phyloP scores from a whole-genome alignment of 2,888 invertebrate species.

The Drosophila falleni region DNA sequence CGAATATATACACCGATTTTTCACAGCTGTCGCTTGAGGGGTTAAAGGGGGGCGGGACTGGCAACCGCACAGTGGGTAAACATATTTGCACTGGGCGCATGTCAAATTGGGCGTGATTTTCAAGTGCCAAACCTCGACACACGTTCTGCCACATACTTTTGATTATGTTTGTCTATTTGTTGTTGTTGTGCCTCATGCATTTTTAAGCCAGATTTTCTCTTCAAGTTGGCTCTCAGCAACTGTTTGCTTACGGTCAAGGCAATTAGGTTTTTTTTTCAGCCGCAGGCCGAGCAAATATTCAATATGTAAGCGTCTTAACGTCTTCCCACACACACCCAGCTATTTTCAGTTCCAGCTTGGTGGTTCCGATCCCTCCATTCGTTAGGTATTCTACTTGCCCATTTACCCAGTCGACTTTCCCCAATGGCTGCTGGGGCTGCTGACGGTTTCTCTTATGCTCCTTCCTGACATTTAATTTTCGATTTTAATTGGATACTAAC shows the following conservation, averaged over 20 bases:
- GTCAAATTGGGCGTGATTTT: constrained; percentile 81
- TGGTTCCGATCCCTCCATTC: not conserved
- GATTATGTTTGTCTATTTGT: constrained; percentile 81
- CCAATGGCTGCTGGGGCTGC: constrained; percentile 32
- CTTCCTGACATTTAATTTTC: constrained; percentile 85
- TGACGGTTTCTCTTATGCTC: constrained; percentile 42
- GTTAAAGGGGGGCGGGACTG: not conserved
- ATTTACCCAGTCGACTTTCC: constrained; percentile 32
- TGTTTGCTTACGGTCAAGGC: constrained; percentile 81
- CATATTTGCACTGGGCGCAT: constrained; percentile 75
- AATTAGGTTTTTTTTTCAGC: constrained; percentile 77
- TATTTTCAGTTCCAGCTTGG: constrained; percentile 4
- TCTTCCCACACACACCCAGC: constrained; percentile 17
- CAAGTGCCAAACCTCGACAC: constrained; percentile 59
- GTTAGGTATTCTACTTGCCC: constrained; percentile 24
- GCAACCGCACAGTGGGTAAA: constrained; percentile 48
- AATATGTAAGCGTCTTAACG: constrained; percentile 79
- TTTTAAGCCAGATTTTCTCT: constrained; percentile 56
- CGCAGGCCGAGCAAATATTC: constrained; percentile 71
- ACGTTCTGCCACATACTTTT: constrained; percentile 57
- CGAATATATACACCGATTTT: constrained; percentile 74
- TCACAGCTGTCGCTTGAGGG: constrained; percentile 25
- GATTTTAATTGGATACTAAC: constrained; percentile 85
- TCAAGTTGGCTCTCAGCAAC: constrained; percentile 4
- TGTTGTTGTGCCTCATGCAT: constrained; percentile 72